phyloP scores from a whole-genome alignment of 2,113 vertebrate genomes.

The Phalacrocorax brasilianus region DNA sequence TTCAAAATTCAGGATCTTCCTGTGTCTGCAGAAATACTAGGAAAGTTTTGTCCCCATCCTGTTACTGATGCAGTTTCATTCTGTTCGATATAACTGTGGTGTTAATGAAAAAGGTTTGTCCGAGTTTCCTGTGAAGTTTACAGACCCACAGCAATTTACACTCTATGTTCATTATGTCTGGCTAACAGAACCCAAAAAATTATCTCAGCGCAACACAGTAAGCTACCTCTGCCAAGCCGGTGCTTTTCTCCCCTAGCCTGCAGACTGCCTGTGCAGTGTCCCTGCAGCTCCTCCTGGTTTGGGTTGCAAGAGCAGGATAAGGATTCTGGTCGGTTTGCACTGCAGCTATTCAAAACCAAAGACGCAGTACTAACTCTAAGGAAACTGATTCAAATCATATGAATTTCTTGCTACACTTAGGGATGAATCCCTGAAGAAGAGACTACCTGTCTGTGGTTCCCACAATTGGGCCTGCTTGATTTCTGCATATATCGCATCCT shows the following conservation, averaged over 20 bases:
- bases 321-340: background rate
- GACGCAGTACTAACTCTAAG: background rate
- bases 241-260: background rate
- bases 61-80: background rate
- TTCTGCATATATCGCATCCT: background rate
- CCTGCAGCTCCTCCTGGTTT: background rate
- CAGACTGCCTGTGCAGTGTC: background rate
- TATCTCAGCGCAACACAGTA: background rate
- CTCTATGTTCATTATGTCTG: background rate
- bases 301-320: background rate
- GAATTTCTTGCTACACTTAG: background rate
- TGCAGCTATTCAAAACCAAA: background rate
- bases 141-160: background rate
- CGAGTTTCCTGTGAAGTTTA: background rate
- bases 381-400: background rate
- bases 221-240: background rate
- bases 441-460: fast-evolving
- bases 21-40: background rate
- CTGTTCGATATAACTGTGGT: background rate
- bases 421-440: background rate
- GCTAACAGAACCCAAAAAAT: background rate
- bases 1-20: background rate
- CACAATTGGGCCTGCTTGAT: background rate
- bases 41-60: background rate
- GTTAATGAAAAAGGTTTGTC: background rate